Percentiles rank a stretch among this genome's conserved stretches.
Conservation (phyloP, 1,140 invertebrate species). For the Scaptodrosophila lebanonensis region DNA sequence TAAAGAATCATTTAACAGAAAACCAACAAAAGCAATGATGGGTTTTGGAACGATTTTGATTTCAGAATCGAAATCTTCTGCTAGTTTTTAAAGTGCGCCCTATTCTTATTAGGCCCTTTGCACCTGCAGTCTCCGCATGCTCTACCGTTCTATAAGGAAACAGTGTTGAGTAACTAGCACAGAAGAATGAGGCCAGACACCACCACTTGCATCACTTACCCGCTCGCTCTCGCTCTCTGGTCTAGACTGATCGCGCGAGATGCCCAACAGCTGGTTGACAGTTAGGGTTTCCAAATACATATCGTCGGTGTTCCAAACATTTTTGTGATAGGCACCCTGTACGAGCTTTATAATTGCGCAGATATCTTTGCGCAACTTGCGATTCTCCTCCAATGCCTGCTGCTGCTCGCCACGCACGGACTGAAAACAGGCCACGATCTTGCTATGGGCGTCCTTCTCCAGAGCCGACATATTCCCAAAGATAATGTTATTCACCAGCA, state of each 20-base stretch:
- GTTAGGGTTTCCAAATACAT: conserved; percentile 53
- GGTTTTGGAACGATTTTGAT: too few species aligned
- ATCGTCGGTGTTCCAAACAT: conserved; percentile 32
- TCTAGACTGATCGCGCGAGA: conserved; percentile 3
- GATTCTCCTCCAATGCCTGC: conserved; percentile 39
- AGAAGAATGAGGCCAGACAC: too few species aligned
- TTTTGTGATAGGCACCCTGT: conserved; percentile 41
- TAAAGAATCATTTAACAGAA: not conserved
- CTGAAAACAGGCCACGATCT: conserved; percentile 35
- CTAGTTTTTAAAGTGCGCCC: too few species aligned
- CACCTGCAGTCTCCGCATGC: not conserved
- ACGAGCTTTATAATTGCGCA: conserved; percentile 49
- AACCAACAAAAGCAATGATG: too few species aligned
- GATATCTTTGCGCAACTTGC: conserved; percentile 52
- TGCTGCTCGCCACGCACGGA: conserved; percentile 40
- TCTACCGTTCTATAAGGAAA: not conserved
- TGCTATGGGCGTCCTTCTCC: conserved; percentile 46
- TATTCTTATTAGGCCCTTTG: not conserved
- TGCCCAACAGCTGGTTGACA: conserved; percentile 40
- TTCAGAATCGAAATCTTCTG: too few species aligned
- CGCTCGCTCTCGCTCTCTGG: conserved; percentile 53
- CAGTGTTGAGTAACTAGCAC: not conserved
- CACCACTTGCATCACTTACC: conserved; percentile 39
- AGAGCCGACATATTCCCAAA: conserved; percentile 50
- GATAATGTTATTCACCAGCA: conserved; percentile 44